These are phyloP conservation scores for Drosophila pectinifera DNA, from an alignment of 1,140 invertebrate species.

Conservation along the genomic window DNA sequence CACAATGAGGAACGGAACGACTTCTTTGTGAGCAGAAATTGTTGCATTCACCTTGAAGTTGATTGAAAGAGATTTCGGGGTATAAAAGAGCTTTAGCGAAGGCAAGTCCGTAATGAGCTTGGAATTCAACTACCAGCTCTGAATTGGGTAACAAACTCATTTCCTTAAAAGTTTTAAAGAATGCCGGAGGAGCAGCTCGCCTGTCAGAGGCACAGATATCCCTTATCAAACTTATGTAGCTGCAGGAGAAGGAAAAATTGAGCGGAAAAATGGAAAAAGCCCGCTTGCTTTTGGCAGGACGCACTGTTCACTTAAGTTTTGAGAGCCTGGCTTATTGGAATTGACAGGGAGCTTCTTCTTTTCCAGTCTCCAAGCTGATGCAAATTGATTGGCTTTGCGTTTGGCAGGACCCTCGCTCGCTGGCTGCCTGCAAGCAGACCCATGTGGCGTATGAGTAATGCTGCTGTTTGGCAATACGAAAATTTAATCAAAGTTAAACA, in stretches of 20 bases:
- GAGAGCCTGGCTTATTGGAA: slow-evolving; percentile 57
- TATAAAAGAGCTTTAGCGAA: background rate
- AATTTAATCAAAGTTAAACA: slow-evolving; percentile 53
- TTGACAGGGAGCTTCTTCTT: slow-evolving; percentile 49
- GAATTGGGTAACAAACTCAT: slow-evolving; percentile 16
- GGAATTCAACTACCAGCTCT: slow-evolving; percentile 18
- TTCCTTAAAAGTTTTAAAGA: slow-evolving; percentile 22
- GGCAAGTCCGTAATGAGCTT: slow-evolving; percentile 13
- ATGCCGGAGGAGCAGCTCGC: slow-evolving; percentile 1
- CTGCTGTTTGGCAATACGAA: background rate
- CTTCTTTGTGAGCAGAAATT: slow-evolving; percentile 8
- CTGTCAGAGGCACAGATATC: slow-evolving; percentile 35
- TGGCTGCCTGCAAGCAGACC: background rate
- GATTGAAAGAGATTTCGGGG: slow-evolving; percentile 11
- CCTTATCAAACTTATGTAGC: slow-evolving; percentile 39
- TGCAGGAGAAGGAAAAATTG: slow-evolving; percentile 24
- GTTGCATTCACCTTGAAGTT: slow-evolving; percentile 19
- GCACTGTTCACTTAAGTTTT: slow-evolving; percentile 31
- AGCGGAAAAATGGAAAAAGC: slow-evolving; percentile 15
- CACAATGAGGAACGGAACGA: slow-evolving; percentile 1
- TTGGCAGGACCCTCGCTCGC: background rate
- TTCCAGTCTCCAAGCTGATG: background rate
- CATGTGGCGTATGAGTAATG: slow-evolving; percentile 32
- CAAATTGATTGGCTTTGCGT: slow-evolving; percentile 64
- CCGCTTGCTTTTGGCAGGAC: slow-evolving; percentile 18